Percentiles rank a stretch among this genome's conserved stretches.
phyloP scores from a whole-genome alignment of 2,888 invertebrate genomes.

The Muschampia plurimacula region DNA sequence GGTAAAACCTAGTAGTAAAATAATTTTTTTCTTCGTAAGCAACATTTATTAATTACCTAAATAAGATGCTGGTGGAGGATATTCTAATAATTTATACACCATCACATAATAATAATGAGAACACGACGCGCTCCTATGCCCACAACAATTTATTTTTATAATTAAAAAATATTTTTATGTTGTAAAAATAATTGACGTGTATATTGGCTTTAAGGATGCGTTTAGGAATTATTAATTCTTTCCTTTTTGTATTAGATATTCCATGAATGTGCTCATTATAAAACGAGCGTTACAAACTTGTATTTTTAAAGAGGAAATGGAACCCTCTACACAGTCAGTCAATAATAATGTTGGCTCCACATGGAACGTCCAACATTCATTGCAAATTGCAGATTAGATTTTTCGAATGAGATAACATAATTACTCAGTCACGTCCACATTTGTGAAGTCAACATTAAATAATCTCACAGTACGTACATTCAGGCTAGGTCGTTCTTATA shows the following conservation, averaged over 20 bases:
- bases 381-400: neutral
- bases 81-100: constrained; percentile 2
- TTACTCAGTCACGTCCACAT: neutral
- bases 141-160: neutral
- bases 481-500: constrained; percentile 30
- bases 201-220: neutral
- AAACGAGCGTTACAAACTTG: neutral
- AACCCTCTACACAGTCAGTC: neutral
- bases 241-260: neutral
- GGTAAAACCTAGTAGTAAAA: neutral
- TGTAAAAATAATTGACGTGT: constrained; percentile 23
- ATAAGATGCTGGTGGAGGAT: neutral
- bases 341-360: neutral
- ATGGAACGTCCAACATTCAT: neutral
- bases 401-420: no score
- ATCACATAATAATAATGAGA: neutral
- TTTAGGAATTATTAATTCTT: neutral
- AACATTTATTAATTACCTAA: neutral
- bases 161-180: neutral
- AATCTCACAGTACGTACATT: constrained; percentile 8
- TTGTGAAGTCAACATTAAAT: neutral
- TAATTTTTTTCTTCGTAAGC: neutral
- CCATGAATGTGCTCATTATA: neutral
- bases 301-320: neutral
- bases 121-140: constrained; percentile 23